phyloP scores from a whole-genome alignment of 2,113 vertebrate genomes.

The Syngnathus floridae region DNA sequence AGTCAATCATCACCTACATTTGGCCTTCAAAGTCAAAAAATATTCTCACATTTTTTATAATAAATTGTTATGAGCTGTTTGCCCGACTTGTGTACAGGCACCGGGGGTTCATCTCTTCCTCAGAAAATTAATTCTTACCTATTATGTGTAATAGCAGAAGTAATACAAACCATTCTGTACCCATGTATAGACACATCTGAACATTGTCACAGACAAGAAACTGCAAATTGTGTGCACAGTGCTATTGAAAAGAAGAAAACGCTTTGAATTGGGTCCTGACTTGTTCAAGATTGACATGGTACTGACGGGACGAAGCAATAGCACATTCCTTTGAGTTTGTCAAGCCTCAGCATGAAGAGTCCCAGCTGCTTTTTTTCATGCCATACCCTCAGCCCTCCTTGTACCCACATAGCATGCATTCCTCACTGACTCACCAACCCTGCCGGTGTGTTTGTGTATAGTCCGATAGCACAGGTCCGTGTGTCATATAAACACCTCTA shows the following conservation, averaged over 20 bases:
- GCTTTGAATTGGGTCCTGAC: neutral
- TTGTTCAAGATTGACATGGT: slow-evolving; percentile 14
- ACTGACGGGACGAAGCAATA: slow-evolving; percentile 25
- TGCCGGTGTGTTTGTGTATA: slow-evolving; percentile 16
- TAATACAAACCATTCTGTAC: neutral
- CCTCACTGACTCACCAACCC: slow-evolving; percentile 59
- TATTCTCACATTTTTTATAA: neutral
- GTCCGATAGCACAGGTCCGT: slow-evolving; percentile 5
- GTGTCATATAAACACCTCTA: slow-evolving; percentile 39
- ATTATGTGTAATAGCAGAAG: neutral
- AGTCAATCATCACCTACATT: slow-evolving; percentile 10
- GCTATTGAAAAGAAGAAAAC: neutral
- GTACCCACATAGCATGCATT: slow-evolving; percentile 52
- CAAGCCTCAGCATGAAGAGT: slow-evolving; percentile 52
- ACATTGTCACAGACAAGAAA: neutral
- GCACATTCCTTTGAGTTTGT: slow-evolving; percentile 35
- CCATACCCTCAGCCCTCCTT: slow-evolving; percentile 31
- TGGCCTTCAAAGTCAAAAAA: neutral
- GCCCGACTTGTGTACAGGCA: neutral
- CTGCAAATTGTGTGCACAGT: neutral
- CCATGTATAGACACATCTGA: neutral
- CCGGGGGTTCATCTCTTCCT: neutral
- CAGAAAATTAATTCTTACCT: neutral
- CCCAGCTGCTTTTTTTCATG: slow-evolving; percentile 54
- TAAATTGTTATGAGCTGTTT: neutral